These are phyloP conservation scores for Centropus unirufus DNA, from an alignment of 2,113 vertebrate genomes.

Conservation along the genomic window DNA sequence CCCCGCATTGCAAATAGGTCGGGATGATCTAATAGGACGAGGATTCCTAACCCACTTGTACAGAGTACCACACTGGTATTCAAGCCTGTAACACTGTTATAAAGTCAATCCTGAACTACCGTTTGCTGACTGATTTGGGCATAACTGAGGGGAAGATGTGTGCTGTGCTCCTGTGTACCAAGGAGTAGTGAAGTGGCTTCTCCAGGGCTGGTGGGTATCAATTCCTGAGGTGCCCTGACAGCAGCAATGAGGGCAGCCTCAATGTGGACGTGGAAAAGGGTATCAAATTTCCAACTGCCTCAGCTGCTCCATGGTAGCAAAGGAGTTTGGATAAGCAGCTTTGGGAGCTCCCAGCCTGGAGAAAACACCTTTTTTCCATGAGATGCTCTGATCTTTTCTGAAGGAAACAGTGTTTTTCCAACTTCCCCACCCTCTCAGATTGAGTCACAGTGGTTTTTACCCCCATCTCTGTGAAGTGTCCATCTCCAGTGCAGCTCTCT, in stretches of 20 bases:
- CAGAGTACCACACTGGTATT: not conserved
- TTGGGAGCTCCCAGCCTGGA: not conserved
- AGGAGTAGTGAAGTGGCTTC: not conserved
- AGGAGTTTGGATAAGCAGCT: not conserved
- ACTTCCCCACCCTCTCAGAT: rapidly evolving
- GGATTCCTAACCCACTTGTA: not conserved
- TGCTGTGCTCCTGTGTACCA: not conserved
- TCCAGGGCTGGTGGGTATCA: not conserved
- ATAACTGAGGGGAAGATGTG: not conserved
- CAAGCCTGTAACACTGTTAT: not conserved
- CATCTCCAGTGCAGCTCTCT: conserved; percentile 52
- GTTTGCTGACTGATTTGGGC: not conserved
- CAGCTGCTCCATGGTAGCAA: not conserved
- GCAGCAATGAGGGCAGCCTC: not conserved
- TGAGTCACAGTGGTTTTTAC: not conserved
- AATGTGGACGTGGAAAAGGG: not conserved
- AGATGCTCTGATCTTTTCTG: conserved; percentile 7
- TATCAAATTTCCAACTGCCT: not conserved
- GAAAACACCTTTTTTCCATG: not conserved
- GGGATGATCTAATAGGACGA: not conserved
- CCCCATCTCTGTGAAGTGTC: conserved; percentile 38
- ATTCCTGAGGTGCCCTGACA: not conserved
- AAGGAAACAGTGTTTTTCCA: conserved; percentile 5
- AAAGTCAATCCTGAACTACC: not conserved
- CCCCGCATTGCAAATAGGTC: not conserved